phyloP scores from a whole-genome alignment of 2,797 vertebrate species.

The Onychomys torridus region DNA sequence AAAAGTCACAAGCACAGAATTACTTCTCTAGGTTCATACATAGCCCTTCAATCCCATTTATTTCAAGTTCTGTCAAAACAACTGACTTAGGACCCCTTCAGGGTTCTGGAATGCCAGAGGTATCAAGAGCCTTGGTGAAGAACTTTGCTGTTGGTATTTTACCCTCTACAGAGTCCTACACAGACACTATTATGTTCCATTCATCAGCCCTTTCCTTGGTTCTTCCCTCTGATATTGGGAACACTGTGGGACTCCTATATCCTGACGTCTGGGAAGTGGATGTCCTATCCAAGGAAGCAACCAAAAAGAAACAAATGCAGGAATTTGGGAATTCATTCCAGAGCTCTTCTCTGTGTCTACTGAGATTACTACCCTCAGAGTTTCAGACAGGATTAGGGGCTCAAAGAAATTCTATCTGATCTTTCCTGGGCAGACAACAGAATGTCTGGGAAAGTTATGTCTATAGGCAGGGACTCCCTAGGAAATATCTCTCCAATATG shows the following conservation, averaged over 20 bases:
- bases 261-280: not conserved
- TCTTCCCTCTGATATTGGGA: constrained; percentile 31
- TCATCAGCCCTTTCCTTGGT: constrained; percentile 37
- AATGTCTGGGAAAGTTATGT: constrained; percentile 69
- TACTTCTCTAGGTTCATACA: constrained; percentile 34
- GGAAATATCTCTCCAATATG: constrained; percentile 75
- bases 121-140: constrained; percentile 45
- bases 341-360: not conserved
- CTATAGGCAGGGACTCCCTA: constrained; percentile 69
- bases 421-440: constrained; percentile 65
- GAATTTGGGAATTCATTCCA: constrained; percentile 54
- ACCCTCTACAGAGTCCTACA: not conserved
- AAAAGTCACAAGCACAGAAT: constrained; percentile 41
- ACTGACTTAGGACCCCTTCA: constrained; percentile 35
- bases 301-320: not conserved
- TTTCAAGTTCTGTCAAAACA: constrained; percentile 49
- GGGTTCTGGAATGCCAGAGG: constrained; percentile 11
- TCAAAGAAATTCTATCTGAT: not conserved
- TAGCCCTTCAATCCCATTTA: constrained; percentile 39
- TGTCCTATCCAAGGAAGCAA: constrained; percentile 28
- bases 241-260: not conserved
- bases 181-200: not conserved
- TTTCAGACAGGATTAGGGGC: not conserved
- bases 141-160: constrained; percentile 47
- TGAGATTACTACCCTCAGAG: constrained; percentile 16